Evolutionary conservation across 2,113 vertebrate species (phyloP).

Genomic region (Onychostoma macrolepis): DNA sequence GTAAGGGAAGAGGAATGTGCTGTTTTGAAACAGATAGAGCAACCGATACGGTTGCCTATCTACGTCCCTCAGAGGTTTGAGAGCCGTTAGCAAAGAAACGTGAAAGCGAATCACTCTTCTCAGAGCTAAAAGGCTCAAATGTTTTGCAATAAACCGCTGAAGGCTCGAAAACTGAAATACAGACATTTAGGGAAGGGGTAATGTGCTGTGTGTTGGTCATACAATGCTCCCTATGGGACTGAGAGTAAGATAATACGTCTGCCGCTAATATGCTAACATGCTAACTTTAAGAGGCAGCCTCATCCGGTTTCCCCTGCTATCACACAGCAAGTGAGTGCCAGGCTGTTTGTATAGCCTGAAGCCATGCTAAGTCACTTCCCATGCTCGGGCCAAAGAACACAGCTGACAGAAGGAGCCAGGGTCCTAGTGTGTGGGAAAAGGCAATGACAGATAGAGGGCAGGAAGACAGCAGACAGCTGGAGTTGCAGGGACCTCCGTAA

Average conservation of each 20-base stretch:
- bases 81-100: neutral
- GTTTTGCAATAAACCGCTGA: slow-evolving; percentile 1
- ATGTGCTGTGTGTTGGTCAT: slow-evolving; percentile 19
- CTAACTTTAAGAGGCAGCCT: slow-evolving; percentile 29
- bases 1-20: slow-evolving; percentile 45
- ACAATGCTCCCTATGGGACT: slow-evolving; percentile 33
- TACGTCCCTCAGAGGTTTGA: slow-evolving; percentile 15
- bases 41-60: slow-evolving; percentile 21
- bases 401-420: slow-evolving; percentile 71
- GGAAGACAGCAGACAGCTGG: slow-evolving; percentile 66
- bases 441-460: slow-evolving; percentile 59
- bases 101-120: neutral
- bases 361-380: slow-evolving; percentile 49
- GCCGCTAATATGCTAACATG: slow-evolving; percentile 37
- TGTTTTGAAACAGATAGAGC: slow-evolving; percentile 44
- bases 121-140: slow-evolving; percentile 1
- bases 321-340: slow-evolving; percentile 33
- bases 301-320: slow-evolving; percentile 49
- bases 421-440: slow-evolving; percentile 74
- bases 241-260: slow-evolving; percentile 27
- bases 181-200: slow-evolving; percentile 7
- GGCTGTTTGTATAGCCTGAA: slow-evolving; percentile 34
- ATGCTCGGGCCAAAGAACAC: slow-evolving; percentile 82
- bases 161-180: slow-evolving; percentile 28
- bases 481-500: slow-evolving; percentile 61